These are phyloP conservation scores for Andrena dorsata DNA, from an alignment of 2,888 invertebrate species.

Conservation along the genomic window DNA sequence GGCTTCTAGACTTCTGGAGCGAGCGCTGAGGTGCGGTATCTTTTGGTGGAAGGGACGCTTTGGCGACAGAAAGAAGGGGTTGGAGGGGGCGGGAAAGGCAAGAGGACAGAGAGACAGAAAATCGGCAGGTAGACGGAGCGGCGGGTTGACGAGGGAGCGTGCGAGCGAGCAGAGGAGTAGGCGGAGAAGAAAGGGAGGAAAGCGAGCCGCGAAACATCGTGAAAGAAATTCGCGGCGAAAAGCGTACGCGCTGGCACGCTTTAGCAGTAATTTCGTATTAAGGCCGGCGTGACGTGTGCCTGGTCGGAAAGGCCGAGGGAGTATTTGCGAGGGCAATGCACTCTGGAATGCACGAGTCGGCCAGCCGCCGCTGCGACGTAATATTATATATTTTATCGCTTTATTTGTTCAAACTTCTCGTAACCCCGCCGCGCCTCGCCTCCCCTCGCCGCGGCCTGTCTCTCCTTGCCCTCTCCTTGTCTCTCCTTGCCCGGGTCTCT, in stretches of 20 bases:
- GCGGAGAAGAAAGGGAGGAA: constrained; percentile 25
- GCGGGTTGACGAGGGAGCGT: background rate
- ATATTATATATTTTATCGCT: constrained; percentile 83
- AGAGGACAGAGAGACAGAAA: constrained; percentile 16
- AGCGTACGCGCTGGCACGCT: constrained; percentile 68
- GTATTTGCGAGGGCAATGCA: constrained; percentile 82
- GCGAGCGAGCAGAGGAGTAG: background rate
- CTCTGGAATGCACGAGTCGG: constrained; percentile 81
- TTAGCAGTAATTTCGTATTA: constrained; percentile 75
- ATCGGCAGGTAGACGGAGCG: constrained; percentile 30
- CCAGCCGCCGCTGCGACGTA: constrained; percentile 83
- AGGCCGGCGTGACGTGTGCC: constrained; percentile 73
- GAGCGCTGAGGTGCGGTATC: background rate
- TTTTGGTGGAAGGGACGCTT: background rate
- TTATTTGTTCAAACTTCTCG: constrained; percentile 83
- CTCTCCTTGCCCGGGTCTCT: constrained; percentile 34
- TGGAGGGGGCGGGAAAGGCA: constrained; percentile 18
- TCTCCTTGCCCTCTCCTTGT: constrained; percentile 46
- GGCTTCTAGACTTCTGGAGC: background rate
- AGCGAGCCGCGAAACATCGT: constrained; percentile 33
- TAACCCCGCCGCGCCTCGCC: constrained; percentile 35
- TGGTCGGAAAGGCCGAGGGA: constrained; percentile 73
- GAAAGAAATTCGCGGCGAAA: constrained; percentile 64
- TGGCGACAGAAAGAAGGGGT: constrained; percentile 3
- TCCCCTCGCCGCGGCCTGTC: constrained; percentile 43